Percentiles rank a stretch among this genome's conserved stretches.
These are phyloP conservation scores for Drosophila burlai DNA, from an alignment of 1,140 invertebrate genomes.

Conservation along the genomic window DNA sequence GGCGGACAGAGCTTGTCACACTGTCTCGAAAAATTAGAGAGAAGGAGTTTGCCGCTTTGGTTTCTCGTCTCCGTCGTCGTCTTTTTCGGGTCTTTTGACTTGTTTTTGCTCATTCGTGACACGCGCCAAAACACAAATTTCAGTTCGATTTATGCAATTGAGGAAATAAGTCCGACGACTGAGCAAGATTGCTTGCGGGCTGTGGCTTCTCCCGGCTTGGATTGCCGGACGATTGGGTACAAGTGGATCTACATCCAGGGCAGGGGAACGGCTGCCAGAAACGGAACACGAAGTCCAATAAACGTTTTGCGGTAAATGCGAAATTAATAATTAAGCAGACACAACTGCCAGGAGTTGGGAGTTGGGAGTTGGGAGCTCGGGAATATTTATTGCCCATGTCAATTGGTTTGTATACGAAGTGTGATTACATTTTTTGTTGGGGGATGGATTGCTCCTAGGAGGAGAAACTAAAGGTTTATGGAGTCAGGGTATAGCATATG, in stretches of 20 bases:
- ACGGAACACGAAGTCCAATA: constrained; percentile 53
- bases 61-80: constrained; percentile 15
- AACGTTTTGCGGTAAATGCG: constrained; percentile 80
- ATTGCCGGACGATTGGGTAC: constrained; percentile 18
- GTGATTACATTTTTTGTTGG: constrained; percentile 35
- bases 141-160: constrained; percentile 81
- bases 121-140: constrained; percentile 82
- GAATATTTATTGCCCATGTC: constrained; percentile 62
- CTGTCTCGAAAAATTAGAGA: constrained; percentile 66
- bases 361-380: constrained; percentile 22
- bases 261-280: constrained; percentile 1
- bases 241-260: constrained; percentile 10
- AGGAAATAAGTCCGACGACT: constrained; percentile 71
- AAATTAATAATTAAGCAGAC: constrained; percentile 82
- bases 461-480: not conserved
- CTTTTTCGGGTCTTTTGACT: constrained; percentile 42
- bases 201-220: constrained; percentile 28
- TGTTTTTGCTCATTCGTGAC: constrained; percentile 76
- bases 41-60: constrained; percentile 50
- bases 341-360: constrained; percentile 22
- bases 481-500: not conserved
- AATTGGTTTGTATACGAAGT: constrained; percentile 48
- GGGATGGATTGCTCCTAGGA: not conserved
- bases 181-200: constrained; percentile 49
- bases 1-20: constrained; percentile 66